Evolutionary conservation across 2,797 vertebrate genomes (phyloP), one percentile per base, ranked within the genome.

Genomic region (Rallus crepitans): DNA sequence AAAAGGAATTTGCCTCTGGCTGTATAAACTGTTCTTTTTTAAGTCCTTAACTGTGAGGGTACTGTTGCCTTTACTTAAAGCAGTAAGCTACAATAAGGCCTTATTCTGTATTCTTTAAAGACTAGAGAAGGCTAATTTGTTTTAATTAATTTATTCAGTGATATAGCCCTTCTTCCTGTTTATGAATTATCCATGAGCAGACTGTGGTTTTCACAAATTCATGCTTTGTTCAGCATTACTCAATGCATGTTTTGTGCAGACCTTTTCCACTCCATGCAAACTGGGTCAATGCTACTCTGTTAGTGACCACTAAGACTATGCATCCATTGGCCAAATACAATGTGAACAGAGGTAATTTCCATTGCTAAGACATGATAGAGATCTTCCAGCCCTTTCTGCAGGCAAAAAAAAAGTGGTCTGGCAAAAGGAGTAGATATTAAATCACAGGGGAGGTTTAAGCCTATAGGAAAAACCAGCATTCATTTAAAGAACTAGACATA

Each of bases 131-230:
- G 86, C 60, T 93, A 96, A 97, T 94, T 93, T 96, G 76, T 94
- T 89, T 78, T 90, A 93, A 95, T 93, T 86, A 76, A 94, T 94
- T 95, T 96, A 90, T 94, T 91, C 93, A 91, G 82, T 71, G 86
- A 94, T 92, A 94, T 61, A 96, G 77, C 11, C 48, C 82, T 91
- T 87, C 91, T 88, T 87, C 89, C 82, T 89, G 79, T 88, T 97
- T 90, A 86, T 95, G 80, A 97, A 90, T 93, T 95, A 93, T 53
- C 85, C 88, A 93, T 95, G 94, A 96, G 88, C 77, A 87, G 81
- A 56, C 60, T 28, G 12, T 69, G 77, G 23, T 66, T 92, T 95
- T 89, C 85, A 95, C 88, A 96, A 93, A 96, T 94, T 89, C 91
- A 92, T 87, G 91, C 89, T 96, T 94, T 95, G 86, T 95, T 94